Conservation (phyloP, 2,888 invertebrate species). For the Leptothorax acervorum region DNA sequence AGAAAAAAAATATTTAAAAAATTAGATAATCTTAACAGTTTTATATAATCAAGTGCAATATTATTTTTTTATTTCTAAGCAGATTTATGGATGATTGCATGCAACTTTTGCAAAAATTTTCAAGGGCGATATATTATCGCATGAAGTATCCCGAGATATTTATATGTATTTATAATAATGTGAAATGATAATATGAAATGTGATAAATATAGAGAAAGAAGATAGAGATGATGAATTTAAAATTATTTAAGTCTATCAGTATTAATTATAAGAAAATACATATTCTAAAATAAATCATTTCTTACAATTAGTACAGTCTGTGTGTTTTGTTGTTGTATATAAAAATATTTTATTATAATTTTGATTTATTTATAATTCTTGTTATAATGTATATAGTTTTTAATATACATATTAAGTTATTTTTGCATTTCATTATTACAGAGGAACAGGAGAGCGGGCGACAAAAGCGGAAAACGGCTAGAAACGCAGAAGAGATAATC, state of each 20-base stretch:
- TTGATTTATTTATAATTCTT: background rate
- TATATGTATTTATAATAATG: background rate
- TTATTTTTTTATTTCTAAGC: background rate
- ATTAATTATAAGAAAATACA: background rate
- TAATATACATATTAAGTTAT: background rate
- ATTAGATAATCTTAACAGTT: background rate
- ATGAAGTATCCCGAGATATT: background rate
- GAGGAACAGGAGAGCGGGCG: conserved; percentile 73
- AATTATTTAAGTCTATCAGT: conserved; percentile 2
- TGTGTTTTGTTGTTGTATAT: background rate
- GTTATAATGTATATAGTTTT: background rate
- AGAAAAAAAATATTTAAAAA: background rate
- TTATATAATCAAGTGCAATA: background rate
- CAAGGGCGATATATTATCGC: background rate
- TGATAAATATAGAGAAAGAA: background rate
- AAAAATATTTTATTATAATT: background rate
- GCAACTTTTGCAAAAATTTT: background rate
- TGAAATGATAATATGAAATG: background rate
- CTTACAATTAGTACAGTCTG: background rate
- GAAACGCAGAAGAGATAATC: conserved; percentile 81
- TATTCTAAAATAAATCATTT: conserved; percentile 7
- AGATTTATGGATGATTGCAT: background rate
- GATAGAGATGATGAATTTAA: background rate
- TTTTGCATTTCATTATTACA: conserved; percentile 64
- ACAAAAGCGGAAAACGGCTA: conserved; percentile 80